Evolutionary conservation across 2,888 invertebrate genomes (phyloP), one percentile per base, ranked within the genome.

Genomic region (Leptinotarsa peninsularis): DNA sequence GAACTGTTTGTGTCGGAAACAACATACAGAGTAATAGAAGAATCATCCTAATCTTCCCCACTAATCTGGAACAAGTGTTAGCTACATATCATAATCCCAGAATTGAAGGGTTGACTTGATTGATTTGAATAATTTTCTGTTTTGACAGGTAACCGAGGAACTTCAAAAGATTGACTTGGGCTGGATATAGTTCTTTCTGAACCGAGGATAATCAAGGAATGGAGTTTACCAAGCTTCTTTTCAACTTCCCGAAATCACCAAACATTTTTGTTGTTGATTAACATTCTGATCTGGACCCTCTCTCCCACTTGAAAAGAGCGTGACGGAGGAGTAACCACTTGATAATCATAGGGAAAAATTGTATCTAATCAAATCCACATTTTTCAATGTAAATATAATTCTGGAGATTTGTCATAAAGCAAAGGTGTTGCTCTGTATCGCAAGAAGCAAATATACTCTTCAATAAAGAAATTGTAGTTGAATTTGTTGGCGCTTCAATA

Each of bases 271-370:
- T 67, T 67, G n/a, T 23, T 49, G 18, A 43, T 21, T 4, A 43
- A 17, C 13, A 67, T 67, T 50, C 23, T 67, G 27, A 17, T 49
- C 49, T 67, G 67, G 15, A 50, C 67, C 43, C n/a, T 33, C n/a
- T 66, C 67, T n/a, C 50, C 67, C 49, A 67, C 67, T 67, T 67
- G 67, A 49, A 49, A 21, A 43, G 15, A 21, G 21, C 21, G 21
- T 21, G 21, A 21, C 21, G 21, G 21, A 21, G 21, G 21, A 21
- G 21, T 21, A 21, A 21, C 21, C 21, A 21, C 21, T 50, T 50
- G 50, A 50, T 15, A 17, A 13, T 50, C 14, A 50, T 50, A 50
- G 17, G 50, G 50, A 50, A 50, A 50, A 50, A 66, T 17, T 10
- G 66, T 23, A 66, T 66, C 33, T 18, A 43, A 27, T 49, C 66